Percentiles rank a stretch among this genome's conserved stretches.
Evolutionary conservation across 1,140 invertebrate genomes (phyloP).

Genomic region (Doryteuthis pealeii): DNA sequence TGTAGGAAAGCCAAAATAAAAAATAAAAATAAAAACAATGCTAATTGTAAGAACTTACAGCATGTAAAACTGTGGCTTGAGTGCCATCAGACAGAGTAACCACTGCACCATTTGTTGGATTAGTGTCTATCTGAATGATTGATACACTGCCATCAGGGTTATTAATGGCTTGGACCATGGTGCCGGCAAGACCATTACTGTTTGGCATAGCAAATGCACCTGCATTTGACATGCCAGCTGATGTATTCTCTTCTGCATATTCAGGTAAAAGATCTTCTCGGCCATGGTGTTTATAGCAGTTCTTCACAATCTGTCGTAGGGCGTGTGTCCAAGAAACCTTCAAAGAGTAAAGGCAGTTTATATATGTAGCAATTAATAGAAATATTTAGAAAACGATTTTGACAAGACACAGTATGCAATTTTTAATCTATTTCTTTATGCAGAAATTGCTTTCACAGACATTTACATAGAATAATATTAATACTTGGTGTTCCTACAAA

Average conservation of each 20-base stretch:
- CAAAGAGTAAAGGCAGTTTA: constrained; percentile 61
- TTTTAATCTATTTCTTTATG: too few species aligned
- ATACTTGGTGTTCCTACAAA: too few species aligned
- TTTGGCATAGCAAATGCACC: too few species aligned
- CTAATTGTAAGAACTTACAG: constrained; percentile 68
- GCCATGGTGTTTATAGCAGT: constrained; percentile 97
- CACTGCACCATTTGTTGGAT: constrained; percentile 68
- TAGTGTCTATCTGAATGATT: constrained; percentile 93
- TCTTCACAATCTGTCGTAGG: constrained; percentile 92
- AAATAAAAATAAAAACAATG: not conserved
- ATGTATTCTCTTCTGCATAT: constrained; percentile 76
- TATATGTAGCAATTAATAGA: not conserved
- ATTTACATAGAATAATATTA: too few species aligned
- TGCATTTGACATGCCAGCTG: not conserved
- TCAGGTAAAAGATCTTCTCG: constrained; percentile 92
- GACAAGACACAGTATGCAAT: not conserved
- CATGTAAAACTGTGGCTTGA: constrained; percentile 89
- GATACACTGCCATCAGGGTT: constrained; percentile 96
- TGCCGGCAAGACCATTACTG: constrained; percentile 50
- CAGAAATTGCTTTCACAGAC: too few species aligned
- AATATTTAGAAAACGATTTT: not conserved
- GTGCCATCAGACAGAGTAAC: constrained; percentile 94
- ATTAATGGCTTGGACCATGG: constrained; percentile 93
- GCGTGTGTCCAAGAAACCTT: constrained; percentile 95
- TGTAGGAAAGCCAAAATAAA: too few species aligned